Conservation (phyloP, 2,797 vertebrate species). For the Heteromormyrus szaboi region DNA sequence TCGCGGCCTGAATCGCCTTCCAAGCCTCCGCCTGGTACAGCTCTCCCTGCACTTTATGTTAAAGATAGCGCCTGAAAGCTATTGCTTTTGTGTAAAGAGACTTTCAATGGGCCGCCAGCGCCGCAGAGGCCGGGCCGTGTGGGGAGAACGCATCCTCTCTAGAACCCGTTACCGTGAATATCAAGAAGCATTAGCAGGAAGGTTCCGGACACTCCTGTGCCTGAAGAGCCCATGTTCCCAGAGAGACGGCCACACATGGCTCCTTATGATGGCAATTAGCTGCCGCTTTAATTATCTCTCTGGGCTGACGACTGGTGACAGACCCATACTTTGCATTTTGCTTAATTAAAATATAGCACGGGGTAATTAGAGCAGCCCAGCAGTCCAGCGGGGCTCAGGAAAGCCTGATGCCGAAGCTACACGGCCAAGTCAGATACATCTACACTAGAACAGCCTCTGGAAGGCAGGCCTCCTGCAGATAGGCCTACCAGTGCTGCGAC, state of each 20-base stretch:
- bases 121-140: neutral
- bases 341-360: constrained; percentile 73
- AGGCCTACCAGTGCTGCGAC: neutral
- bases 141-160: neutral
- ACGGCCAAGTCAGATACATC: neutral
- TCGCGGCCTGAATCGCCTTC: neutral
- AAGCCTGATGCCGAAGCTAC: constrained; percentile 1
- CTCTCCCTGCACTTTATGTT: neutral
- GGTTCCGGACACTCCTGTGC: neutral
- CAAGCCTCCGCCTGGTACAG: neutral
- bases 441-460: neutral
- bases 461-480: neutral
- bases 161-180: neutral
- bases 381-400: constrained; percentile 42
- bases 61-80: neutral
- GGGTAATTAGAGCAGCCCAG: constrained; percentile 62
- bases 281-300: constrained; percentile 71
- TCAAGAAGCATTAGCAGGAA: neutral
- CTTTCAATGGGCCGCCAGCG: neutral
- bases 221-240: constrained; percentile 7
- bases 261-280: constrained; percentile 77
- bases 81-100: neutral
- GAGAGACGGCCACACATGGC: constrained; percentile 66
- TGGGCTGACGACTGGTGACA: constrained; percentile 72
- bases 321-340: constrained; percentile 69